phyloP scores from a whole-genome alignment of 2,113 vertebrate genomes.

The Cyanistes caeruleus region DNA sequence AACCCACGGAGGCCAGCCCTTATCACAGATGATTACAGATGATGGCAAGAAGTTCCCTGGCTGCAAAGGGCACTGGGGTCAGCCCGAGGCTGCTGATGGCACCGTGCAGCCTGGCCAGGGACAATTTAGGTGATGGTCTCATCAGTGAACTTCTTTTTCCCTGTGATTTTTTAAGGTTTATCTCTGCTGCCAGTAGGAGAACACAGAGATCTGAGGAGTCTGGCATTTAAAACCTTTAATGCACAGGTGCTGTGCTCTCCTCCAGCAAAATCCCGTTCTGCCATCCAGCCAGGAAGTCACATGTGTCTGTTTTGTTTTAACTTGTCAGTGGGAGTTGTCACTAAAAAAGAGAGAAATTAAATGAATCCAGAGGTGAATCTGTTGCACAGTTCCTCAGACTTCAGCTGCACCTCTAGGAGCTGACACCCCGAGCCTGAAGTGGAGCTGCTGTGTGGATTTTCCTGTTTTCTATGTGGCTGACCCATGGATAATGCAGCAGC shows the following conservation, averaged over 20 bases:
- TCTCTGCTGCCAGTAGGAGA: not conserved
- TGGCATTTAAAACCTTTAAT: not conserved
- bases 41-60: not conserved
- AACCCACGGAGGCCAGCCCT: not conserved
- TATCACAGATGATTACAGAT: not conserved
- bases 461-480: not conserved
- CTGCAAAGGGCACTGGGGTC: not conserved
- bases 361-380: not conserved
- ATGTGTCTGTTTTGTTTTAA: not conserved
- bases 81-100: not conserved
- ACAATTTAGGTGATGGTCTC: not conserved
- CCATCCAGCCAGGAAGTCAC: not conserved
- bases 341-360: not conserved
- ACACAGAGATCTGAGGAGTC: not conserved
- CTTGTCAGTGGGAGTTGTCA: not conserved
- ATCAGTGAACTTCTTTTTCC: not conserved
- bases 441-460: not conserved
- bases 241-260: not conserved
- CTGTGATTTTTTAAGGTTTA: not conserved
- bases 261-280: not conserved
- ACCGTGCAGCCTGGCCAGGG: not conserved
- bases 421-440: accelerated
- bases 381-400: not conserved
- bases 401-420: not conserved
- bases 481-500: not conserved